Evolutionary conservation across 2,113 vertebrate genomes (phyloP), one percentile per base, ranked within the genome.

Genomic region (Pleuronectes platessa): DNA sequence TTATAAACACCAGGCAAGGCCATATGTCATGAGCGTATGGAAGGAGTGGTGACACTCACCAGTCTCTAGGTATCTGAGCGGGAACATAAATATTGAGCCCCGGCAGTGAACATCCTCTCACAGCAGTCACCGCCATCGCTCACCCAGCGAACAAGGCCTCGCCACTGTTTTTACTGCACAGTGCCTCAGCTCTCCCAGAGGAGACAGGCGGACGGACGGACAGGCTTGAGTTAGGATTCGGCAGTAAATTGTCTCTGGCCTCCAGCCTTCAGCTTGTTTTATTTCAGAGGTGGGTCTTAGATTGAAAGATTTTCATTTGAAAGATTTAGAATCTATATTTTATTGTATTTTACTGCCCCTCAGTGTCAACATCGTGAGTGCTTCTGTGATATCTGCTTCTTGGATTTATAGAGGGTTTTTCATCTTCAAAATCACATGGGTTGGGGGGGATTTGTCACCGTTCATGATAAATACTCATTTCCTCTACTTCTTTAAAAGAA

Each of bases 71-170:
- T 81, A 81, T 60, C 67, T 69, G 61, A 82, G 64, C 61, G 55
- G 60, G 70, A 84, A 78, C 63, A 86, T 72, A 86, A 84, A 90
- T 78, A 83, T 70, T 31, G 2, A 13, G 11, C 3, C 10, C 40
- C 40, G 40, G 40, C 40, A 24, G 80, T 59, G 84, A 67, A 85
- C 84, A 78, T 86, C 81, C 73, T 68, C 74, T 68, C 27, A 51
- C 66, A 71, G 54, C 62, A 37, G 26, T 81, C 70, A 17, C 27
- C 66, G 20, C 79, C 76, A 59, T 47, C 68, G 14, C 73, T 87
- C 82, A 75, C 49, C 53, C 71, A 40, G 79, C 18, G 59, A 70
- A 74, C 59, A 45, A 70, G 66, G 27, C 55, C 47, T 40, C 51
- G 49, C 40, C 45, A 45, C 63, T 31, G 31, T 68, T 87, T 79